phyloP scores from a whole-genome alignment of 1,140 invertebrate species.

The Orchestia grillus region DNA sequence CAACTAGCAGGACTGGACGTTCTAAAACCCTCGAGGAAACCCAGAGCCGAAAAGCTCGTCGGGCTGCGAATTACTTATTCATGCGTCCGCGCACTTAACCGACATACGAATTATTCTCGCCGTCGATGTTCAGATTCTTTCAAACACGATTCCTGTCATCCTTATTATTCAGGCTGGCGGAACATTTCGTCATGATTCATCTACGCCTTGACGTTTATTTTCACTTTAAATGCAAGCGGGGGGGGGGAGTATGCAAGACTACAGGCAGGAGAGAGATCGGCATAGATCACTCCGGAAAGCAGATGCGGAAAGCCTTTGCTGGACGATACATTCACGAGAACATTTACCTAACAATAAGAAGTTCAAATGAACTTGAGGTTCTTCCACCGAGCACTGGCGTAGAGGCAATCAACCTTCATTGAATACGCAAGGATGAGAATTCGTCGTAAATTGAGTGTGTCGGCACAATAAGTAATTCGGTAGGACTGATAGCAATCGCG shows the following conservation, averaged over 20 bases:
- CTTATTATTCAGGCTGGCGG: slow-evolving; percentile 20
- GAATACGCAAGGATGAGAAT: slow-evolving; percentile 17
- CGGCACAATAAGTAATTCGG: slow-evolving; percentile 45
- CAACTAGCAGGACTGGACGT: neutral
- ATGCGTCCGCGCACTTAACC: slow-evolving; percentile 24
- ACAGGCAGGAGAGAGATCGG: neutral
- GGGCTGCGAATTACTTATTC: neutral
- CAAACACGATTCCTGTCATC: neutral
- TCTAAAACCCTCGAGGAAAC: neutral
- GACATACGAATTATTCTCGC: slow-evolving; percentile 20
- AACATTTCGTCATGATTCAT: slow-evolving; percentile 45
- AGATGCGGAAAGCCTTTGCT: slow-evolving; percentile 6
- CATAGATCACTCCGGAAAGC: slow-evolving; percentile 2
- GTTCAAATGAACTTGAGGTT: neutral
- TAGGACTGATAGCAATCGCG: slow-evolving; percentile 6
- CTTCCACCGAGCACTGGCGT: neutral
- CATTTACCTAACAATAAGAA: neutral
- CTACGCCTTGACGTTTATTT: slow-evolving; percentile 30
- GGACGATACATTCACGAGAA: neutral
- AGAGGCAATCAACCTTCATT: slow-evolving; percentile 50
- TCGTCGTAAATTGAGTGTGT: slow-evolving; percentile 35
- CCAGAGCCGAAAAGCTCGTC: neutral
- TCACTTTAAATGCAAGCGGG: slow-evolving; percentile 45
- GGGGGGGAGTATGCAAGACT: neutral
- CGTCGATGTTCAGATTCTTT: slow-evolving; percentile 34